phyloP scores from a whole-genome alignment of 2,888 invertebrate genomes.

The Eretmocerus hayati region DNA sequence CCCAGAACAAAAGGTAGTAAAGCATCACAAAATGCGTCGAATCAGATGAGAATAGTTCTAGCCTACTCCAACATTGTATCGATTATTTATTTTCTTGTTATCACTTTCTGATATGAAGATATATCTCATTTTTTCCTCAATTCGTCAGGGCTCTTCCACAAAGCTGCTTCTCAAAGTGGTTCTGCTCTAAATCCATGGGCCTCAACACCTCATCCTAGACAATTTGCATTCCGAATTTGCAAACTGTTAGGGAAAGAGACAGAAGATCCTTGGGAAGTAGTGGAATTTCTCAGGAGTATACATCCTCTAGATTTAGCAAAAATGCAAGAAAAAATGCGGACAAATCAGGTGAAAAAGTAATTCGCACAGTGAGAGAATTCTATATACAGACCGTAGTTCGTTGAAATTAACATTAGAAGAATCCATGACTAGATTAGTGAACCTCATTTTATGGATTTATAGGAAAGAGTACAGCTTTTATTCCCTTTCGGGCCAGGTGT shows the following conservation, averaged over 20 bases:
- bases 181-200: constrained; percentile 30
- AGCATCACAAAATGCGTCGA: neutral
- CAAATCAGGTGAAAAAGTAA: constrained; percentile 13
- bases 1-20: constrained; percentile 24
- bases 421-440: too few relatives aligned
- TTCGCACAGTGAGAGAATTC: neutral
- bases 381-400: neutral
- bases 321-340: constrained; percentile 29
- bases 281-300: constrained; percentile 27
- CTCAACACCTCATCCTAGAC: constrained; percentile 20
- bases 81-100: too few relatives aligned
- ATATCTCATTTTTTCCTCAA: too few relatives aligned
- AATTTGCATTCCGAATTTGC: constrained; percentile 21
- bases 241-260: constrained; percentile 26
- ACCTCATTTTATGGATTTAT: neutral
- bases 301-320: constrained; percentile 35
- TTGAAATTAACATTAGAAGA: too few relatives aligned
- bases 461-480: constrained; percentile 11
- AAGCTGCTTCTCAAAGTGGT: constrained; percentile 35
- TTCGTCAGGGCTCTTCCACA: constrained; percentile 33
- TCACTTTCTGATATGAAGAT: too few relatives aligned
- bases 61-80: too few relatives aligned
- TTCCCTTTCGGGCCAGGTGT: constrained; percentile 25
- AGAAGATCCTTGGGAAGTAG: constrained; percentile 26
- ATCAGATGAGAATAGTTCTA: too few relatives aligned